These are phyloP conservation scores for Pyralis farinalis DNA, from an alignment of 2,888 invertebrate species.

Conservation along the genomic window DNA sequence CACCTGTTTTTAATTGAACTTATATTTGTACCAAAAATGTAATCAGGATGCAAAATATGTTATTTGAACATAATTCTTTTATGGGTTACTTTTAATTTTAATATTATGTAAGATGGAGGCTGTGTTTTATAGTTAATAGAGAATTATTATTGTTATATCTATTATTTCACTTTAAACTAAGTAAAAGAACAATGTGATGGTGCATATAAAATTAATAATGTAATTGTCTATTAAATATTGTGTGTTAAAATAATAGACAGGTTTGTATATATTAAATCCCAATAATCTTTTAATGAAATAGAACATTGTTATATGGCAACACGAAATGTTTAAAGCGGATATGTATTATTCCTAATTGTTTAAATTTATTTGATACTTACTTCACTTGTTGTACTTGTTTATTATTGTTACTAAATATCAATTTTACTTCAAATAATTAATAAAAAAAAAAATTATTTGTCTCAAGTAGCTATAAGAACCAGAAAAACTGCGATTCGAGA, in stretches of 20 bases:
- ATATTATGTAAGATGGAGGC: constrained; percentile 14
- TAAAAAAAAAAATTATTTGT: too few species aligned
- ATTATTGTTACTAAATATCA: too few species aligned
- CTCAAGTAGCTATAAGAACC: too few species aligned
- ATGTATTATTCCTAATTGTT: too few species aligned
- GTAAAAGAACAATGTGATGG: constrained; percentile 32
- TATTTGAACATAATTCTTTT: background rate
- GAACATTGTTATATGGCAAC: background rate
- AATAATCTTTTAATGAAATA: background rate
- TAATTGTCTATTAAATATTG: constrained; percentile 25
- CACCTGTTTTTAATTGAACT: too few species aligned
- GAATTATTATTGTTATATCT: constrained; percentile 4
- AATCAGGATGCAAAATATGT: too few species aligned
- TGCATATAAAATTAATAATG: constrained; percentile 37
- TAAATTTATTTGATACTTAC: too few species aligned
- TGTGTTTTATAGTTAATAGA: constrained; percentile 20
- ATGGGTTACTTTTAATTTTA: constrained; percentile 6
- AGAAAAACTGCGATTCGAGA: too few species aligned
- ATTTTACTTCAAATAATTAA: too few species aligned
- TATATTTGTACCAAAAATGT: too few species aligned
- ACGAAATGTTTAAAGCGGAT: background rate
- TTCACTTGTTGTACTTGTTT: too few species aligned
- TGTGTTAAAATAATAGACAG: constrained; percentile 10
- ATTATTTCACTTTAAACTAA: constrained; percentile 8
- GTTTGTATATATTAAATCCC: background rate